Evolutionary conservation across 2,797 vertebrate species (phyloP).

Genomic region (Lycodopsis pacificus): DNA sequence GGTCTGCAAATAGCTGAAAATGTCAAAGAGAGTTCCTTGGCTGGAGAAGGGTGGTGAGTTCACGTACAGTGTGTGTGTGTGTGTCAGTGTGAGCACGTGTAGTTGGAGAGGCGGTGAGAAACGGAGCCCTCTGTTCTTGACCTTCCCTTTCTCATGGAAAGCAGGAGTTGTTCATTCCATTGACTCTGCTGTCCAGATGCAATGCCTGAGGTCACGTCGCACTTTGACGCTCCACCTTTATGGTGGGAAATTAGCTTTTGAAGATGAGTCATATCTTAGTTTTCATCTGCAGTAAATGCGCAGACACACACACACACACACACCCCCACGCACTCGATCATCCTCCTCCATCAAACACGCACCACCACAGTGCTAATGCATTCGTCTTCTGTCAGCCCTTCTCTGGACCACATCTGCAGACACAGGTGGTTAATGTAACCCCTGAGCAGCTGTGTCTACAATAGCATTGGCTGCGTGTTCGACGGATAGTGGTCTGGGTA

Average conservation of each 20-base stretch:
- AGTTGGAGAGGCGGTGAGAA: background rate
- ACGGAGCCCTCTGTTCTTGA: constrained; percentile 1
- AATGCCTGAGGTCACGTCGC: background rate
- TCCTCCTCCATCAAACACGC: constrained; percentile 4
- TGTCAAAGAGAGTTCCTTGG: constrained; percentile 12
- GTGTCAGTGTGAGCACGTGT: background rate
- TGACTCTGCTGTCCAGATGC: constrained; percentile 6
- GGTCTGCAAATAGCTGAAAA: constrained; percentile 23
- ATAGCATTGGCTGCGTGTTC: constrained; percentile 23
- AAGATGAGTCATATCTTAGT: constrained; percentile 20
- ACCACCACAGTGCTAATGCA: background rate
- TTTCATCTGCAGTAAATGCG: constrained; percentile 17
- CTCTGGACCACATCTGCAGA: background rate
- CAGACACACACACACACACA: background rate
- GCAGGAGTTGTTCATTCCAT: constrained; percentile 3
- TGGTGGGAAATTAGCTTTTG: background rate
- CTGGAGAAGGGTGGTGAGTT: background rate
- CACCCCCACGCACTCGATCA: background rate
- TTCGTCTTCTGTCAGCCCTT: background rate
- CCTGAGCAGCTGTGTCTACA: constrained; percentile 29
- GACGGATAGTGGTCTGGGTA: constrained; percentile 25
- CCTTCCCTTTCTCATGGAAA: constrained; percentile 31
- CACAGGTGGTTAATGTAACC: constrained; percentile 18
- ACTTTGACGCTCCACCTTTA: background rate
- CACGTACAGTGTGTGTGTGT: no score